These are phyloP conservation scores for Electrophaes corylata DNA, from an alignment of 2,888 invertebrate genomes.

Conservation along the genomic window DNA sequence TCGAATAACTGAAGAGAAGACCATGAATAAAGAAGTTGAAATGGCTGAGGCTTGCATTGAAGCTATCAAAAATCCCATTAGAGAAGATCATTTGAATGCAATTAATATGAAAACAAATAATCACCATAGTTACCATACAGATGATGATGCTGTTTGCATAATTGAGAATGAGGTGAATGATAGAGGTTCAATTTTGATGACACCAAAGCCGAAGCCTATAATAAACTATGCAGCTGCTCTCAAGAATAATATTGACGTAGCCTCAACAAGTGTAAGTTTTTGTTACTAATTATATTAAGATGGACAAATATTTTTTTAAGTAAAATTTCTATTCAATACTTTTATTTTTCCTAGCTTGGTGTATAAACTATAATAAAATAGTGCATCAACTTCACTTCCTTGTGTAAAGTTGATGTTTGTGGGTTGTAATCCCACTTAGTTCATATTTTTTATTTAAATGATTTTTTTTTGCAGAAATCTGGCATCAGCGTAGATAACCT, in stretches of 20 bases:
- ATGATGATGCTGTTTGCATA: slow-evolving; percentile 52
- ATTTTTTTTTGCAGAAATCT: slow-evolving; percentile 64
- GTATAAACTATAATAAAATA: too few species aligned
- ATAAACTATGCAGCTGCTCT: slow-evolving; percentile 72
- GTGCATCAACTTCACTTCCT: too few species aligned
- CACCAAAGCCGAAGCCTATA: slow-evolving; percentile 52
- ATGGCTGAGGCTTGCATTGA: slow-evolving; percentile 74
- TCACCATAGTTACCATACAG: slow-evolving; percentile 48
- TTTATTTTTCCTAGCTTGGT: too few species aligned
- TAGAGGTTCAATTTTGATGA: slow-evolving; percentile 49
- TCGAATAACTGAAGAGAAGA: slow-evolving; percentile 61
- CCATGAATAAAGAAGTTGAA: slow-evolving; percentile 62
- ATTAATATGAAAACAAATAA: slow-evolving; percentile 59
- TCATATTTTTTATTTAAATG: too few species aligned
- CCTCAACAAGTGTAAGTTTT: slow-evolving; percentile 70
- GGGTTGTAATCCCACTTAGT: too few species aligned
- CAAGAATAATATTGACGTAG: slow-evolving; percentile 58
- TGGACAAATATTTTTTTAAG: too few species aligned
- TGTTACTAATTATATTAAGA: background rate
- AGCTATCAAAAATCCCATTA: slow-evolving; percentile 61
- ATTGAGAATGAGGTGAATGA: slow-evolving; percentile 54
- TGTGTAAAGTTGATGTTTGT: too few species aligned
- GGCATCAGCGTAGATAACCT: slow-evolving; percentile 62
- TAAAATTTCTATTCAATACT: too few species aligned
- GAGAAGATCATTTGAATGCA: slow-evolving; percentile 62